A percentile compares a stretch with the other conserved stretches of the same genome.
Evolutionary conservation across 1,140 invertebrate genomes (phyloP).

Genomic region (Saxidomus purpurata): DNA sequence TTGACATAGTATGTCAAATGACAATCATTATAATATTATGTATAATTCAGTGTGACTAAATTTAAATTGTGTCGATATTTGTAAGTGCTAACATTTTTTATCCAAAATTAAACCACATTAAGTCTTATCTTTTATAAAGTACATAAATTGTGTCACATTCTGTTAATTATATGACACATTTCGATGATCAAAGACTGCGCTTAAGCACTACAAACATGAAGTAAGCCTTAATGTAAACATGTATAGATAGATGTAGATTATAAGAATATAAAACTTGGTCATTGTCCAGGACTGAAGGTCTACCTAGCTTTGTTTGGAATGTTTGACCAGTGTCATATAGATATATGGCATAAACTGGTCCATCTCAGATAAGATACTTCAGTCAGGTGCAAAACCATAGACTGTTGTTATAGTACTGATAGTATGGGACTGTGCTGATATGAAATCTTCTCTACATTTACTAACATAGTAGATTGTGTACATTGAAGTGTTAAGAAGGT

Average conservation of each 20-base stretch:
- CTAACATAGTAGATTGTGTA: too few species aligned
- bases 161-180: constrained; percentile 22
- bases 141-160: background rate
- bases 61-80: too few species aligned
- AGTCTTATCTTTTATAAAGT: too few species aligned
- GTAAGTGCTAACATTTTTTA: too few species aligned
- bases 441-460: background rate
- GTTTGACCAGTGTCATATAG: constrained; percentile 40
- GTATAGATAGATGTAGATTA: constrained; percentile 5
- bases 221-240: background rate
- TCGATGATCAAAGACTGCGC: background rate
- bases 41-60: too few species aligned
- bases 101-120: too few species aligned
- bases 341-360: constrained; percentile 9
- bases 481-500: too few species aligned
- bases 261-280: constrained; percentile 5
- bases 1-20: too few species aligned
- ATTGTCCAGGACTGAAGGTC: background rate
- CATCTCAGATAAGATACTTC: background rate
- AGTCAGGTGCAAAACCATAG: constrained; percentile 18
- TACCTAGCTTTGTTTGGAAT: background rate
- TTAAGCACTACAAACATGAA: background rate
- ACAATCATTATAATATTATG: too few species aligned
- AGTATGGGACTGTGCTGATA: background rate
- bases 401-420: background rate